Conservation (phyloP, 1,140 invertebrate species). For the Drosophila kepulauana region DNA sequence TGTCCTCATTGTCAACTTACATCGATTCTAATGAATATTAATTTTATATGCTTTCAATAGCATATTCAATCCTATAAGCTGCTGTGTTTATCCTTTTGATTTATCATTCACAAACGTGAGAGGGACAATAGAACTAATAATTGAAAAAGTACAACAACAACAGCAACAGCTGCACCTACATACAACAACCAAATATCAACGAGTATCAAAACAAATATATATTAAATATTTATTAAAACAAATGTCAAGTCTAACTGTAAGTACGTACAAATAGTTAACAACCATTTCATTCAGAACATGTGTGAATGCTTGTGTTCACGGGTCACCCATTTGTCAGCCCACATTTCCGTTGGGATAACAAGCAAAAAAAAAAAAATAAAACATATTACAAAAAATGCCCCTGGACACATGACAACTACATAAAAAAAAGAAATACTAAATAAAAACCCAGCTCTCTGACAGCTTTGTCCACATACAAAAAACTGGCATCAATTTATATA, state of each 20-base stretch:
- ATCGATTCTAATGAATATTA: slow-evolving; percentile 26
- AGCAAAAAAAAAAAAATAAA: not conserved
- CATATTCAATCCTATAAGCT: slow-evolving; percentile 6
- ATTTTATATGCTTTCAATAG: not conserved
- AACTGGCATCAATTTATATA: slow-evolving; percentile 39
- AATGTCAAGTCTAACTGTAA: slow-evolving; percentile 64
- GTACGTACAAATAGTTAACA: slow-evolving; percentile 48
- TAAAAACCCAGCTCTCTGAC: slow-evolving; percentile 53
- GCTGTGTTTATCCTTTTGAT: slow-evolving; percentile 34
- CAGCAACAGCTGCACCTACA: slow-evolving; percentile 19
- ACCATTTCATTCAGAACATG: slow-evolving; percentile 11
- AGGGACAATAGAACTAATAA: slow-evolving; percentile 26
- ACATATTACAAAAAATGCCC: slow-evolving; percentile 36
- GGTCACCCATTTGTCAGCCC: slow-evolving; percentile 31
- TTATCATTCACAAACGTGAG: slow-evolving; percentile 13
- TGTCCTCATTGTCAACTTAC: slow-evolving; percentile 12
- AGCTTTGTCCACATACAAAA: slow-evolving; percentile 37
- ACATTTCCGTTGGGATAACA: slow-evolving; percentile 30
- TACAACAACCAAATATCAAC: slow-evolving; percentile 21
- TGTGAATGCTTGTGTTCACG: slow-evolving; percentile 12
- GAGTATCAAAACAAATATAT: not conserved
- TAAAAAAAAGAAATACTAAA: slow-evolving; percentile 4
- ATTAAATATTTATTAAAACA: slow-evolving; percentile 35
- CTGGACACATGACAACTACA: slow-evolving; percentile 28
- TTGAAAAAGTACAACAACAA: not conserved